Evolutionary conservation across 2,113 vertebrate species (phyloP).

Genomic region (Pterophyllum scalare): DNA sequence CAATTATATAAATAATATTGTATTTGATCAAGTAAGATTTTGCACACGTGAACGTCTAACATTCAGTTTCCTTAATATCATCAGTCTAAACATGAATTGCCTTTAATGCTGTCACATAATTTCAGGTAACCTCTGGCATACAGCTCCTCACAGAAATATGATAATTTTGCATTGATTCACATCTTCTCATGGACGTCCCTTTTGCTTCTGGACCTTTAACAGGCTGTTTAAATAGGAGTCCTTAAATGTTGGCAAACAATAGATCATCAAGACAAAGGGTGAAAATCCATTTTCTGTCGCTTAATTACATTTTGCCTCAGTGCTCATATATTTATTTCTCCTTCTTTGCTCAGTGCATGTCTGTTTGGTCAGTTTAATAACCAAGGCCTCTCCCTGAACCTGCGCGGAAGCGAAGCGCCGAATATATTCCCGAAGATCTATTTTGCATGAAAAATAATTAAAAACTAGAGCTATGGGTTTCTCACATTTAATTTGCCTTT

Average conservation of each 20-base stretch:
- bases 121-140: neutral
- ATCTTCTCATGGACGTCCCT: constrained; percentile 7
- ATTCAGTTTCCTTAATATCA: neutral
- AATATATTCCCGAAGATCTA: constrained; percentile 47
- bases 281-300: constrained; percentile 65
- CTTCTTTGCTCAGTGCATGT: constrained; percentile 56
- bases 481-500: constrained; percentile 52
- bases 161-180: constrained; percentile 22
- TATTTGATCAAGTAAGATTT: neutral
- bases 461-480: constrained; percentile 32
- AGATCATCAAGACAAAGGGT: constrained; percentile 61
- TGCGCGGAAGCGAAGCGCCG: constrained; percentile 18
- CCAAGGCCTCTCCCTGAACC: constrained; percentile 44
- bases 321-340: constrained; percentile 50
- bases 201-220: constrained; percentile 6
- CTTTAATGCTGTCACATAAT: neutral
- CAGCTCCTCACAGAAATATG: constrained; percentile 15
- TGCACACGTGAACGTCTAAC: neutral
- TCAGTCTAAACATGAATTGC: neutral
- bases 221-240: constrained; percentile 44
- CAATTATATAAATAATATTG: neutral
- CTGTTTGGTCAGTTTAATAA: constrained; percentile 72
- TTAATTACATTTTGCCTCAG: constrained; percentile 65
- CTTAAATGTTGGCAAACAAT: constrained; percentile 64
- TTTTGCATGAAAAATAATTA: constrained; percentile 69